These are phyloP conservation scores for Acanthiza pusilla DNA, from an alignment of 2,797 vertebrate species.

Conservation along the genomic window DNA sequence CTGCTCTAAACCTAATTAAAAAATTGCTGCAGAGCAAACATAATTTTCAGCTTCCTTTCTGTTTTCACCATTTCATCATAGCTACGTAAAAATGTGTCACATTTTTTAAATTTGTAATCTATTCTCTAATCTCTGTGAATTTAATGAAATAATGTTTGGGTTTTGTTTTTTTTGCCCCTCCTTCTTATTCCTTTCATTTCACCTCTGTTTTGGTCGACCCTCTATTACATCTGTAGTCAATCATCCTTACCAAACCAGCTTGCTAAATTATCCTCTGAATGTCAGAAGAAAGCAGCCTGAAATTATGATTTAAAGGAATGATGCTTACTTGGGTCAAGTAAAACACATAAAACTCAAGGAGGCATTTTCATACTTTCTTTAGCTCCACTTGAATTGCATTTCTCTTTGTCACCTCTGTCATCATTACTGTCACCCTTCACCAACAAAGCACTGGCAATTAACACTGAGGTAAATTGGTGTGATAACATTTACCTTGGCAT, in stretches of 20 bases:
- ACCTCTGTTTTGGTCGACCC: background rate
- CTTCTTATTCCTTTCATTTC: conserved; percentile 18
- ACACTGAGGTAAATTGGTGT: background rate
- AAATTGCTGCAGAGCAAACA: background rate
- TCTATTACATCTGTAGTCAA: conserved; percentile 27
- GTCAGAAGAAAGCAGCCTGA: conserved; percentile 48
- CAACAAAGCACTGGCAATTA: conserved; percentile 39
- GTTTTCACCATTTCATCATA: background rate
- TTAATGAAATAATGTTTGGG: background rate
- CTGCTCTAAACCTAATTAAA: background rate
- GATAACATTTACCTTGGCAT: conserved; percentile 3
- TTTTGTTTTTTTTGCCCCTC: rapidly evolving
- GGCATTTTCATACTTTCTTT: conserved; percentile 49
- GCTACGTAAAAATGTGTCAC: background rate
- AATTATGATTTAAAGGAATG: conserved; percentile 48
- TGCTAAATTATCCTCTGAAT: conserved; percentile 46
- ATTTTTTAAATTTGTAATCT: background rate
- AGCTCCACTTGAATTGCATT: conserved; percentile 26
- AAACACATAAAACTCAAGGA: conserved; percentile 23
- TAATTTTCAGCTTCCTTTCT: background rate
- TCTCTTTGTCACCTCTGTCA: conserved; percentile 9
- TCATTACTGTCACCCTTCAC: background rate
- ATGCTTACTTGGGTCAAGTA: conserved; percentile 23
- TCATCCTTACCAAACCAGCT: conserved; percentile 18
- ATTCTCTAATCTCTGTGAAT: background rate